A percentile compares a stretch with the other conserved stretches of the same genome.
Conservation (phyloP, 2,888 invertebrate genomes). For the Cerastis rubricosa region DNA sequence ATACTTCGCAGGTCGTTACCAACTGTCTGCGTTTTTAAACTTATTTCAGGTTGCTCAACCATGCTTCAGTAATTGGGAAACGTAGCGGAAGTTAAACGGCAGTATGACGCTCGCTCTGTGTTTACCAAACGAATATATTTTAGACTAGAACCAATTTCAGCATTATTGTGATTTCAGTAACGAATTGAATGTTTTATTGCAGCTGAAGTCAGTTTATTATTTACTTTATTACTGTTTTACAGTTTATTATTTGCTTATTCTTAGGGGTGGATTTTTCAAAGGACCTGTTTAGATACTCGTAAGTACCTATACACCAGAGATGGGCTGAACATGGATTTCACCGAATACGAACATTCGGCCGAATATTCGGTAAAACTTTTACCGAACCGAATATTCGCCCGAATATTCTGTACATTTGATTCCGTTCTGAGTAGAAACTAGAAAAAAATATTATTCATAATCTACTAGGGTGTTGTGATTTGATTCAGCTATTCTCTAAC, state of each 20-base stretch:
- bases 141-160: not conserved
- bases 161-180: not conserved
- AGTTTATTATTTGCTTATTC: not conserved
- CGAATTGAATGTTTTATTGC: not conserved
- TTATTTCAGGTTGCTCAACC: constrained; percentile 9
- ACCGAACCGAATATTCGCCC: too few relatives aligned
- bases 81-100: not conserved
- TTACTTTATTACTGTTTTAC: too few relatives aligned
- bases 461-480: too few relatives aligned
- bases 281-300: not conserved
- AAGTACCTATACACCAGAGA: too few relatives aligned
- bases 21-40: not conserved
- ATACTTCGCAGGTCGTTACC: not conserved
- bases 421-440: too few relatives aligned
- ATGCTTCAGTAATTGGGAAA: constrained; percentile 9
- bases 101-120: not conserved
- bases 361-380: too few relatives aligned
- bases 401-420: too few relatives aligned
- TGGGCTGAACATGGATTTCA: too few relatives aligned
- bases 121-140: not conserved
- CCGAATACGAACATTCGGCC: too few relatives aligned
- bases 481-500: too few relatives aligned
- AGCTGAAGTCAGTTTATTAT: not conserved
- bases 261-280: not conserved
- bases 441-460: too few relatives aligned